phyloP scores from a whole-genome alignment of 64 coral and sea anemone genomes.

The Orbicella faveolata region DNA sequence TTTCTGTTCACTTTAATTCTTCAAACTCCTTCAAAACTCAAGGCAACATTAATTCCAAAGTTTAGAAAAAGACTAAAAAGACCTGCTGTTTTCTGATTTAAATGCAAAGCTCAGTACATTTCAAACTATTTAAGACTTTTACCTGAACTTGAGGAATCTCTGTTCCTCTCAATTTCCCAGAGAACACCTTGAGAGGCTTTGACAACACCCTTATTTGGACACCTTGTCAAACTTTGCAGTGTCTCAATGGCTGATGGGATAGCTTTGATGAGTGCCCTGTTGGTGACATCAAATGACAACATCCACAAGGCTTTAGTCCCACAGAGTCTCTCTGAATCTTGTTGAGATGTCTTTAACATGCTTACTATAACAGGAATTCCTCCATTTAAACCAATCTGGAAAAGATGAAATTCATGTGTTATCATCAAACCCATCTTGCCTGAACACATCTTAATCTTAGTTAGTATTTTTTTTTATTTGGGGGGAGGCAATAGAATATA shows the following conservation, averaged over 20 bases:
- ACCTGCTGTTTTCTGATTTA: no score
- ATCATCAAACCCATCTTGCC: no score
- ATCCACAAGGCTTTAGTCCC: constrained; percentile 30
- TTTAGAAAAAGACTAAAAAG: no score
- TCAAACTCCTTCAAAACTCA: no score
- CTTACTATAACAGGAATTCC: neutral
- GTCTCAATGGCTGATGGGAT: constrained; percentile 14
- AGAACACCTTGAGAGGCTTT: constrained; percentile 10
- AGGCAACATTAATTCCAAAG: no score
- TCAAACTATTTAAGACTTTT: neutral
- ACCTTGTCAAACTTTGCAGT: neutral
- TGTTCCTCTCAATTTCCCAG: constrained; percentile 22
- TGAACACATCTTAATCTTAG: no score
- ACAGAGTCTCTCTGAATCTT: neutral
- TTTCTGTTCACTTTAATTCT: no score
- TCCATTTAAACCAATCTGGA: constrained; percentile 13
- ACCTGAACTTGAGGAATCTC: constrained; percentile 5
- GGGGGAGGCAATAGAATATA: no score
- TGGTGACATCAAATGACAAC: constrained; percentile 21
- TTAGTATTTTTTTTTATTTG: no score
- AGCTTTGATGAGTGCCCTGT: constrained; percentile 23
- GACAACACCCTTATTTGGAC: neutral
- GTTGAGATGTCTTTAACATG: neutral
- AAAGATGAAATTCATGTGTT: neutral
- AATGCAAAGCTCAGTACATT: neutral